A percentile compares a stretch with the other conserved stretches of the same genome.
These are phyloP conservation scores for Thalassophryne amazonica DNA, from an alignment of 2,797 vertebrate species.

Conservation along the genomic window DNA sequence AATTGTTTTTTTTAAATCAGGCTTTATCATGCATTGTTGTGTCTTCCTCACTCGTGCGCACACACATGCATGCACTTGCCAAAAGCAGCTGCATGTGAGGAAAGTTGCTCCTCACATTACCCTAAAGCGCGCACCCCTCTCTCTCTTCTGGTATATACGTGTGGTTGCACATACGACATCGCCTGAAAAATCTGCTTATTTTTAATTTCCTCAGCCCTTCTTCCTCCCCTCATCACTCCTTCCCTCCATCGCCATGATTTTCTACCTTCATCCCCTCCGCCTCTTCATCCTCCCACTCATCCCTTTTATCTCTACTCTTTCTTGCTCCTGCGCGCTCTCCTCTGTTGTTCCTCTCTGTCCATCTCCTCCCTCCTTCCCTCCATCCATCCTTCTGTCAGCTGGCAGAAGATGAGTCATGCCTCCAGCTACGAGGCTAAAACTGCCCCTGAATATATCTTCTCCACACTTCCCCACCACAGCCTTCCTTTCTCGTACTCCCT, in stretches of 20 bases:
- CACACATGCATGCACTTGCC: conserved; percentile 15
- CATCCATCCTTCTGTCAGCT: conserved; percentile 76
- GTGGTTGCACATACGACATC: conserved; percentile 21
- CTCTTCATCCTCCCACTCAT: conserved; percentile 33
- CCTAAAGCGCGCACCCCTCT: conserved; percentile 18
- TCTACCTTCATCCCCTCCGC: background rate
- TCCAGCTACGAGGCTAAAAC: conserved; percentile 70
- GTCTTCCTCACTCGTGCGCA: too few species aligned
- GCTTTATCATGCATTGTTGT: too few species aligned
- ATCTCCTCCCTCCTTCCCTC: conserved; percentile 48
- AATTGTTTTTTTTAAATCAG: too few species aligned
- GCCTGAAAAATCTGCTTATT: conserved; percentile 16
- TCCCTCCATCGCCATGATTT: conserved; percentile 23
- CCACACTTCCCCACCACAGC: conserved; percentile 52
- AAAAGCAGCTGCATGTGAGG: conserved; percentile 39
- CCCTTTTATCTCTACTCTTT: background rate
- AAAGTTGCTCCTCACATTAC: conserved; percentile 28
- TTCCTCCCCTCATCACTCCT: conserved; percentile 33
- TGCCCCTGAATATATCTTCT: conserved; percentile 67
- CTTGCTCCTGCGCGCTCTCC: background rate
- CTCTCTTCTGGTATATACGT: conserved; percentile 24
- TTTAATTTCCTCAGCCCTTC: background rate
- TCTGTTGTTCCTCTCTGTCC: conserved; percentile 28
- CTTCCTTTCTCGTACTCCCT: conserved; percentile 54
- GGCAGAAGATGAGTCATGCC: conserved; percentile 77